Conservation (phyloP, 2,113 vertebrate genomes). For the Plecturocebus donacophilus region DNA sequence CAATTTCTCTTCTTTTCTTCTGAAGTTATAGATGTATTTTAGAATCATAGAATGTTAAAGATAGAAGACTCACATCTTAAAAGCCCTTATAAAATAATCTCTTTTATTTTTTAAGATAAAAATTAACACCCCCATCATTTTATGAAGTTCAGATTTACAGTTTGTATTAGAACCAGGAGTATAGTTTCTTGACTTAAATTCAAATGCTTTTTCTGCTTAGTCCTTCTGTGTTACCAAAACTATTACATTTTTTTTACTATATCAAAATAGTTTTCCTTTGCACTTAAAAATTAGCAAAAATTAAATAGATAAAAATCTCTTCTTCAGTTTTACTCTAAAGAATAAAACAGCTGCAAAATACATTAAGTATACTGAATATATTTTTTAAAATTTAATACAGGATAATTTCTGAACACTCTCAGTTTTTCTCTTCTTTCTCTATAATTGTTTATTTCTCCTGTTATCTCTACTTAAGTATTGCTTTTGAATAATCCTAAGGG, state of each 20-base stretch:
- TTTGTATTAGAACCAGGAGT: neutral
- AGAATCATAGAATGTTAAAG: conserved; percentile 3
- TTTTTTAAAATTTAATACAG: neutral
- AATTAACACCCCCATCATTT: neutral
- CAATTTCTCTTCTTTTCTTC: neutral
- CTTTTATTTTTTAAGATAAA: conserved; percentile 24
- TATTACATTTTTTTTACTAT: neutral
- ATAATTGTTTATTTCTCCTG: neutral
- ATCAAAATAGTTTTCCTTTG: neutral
- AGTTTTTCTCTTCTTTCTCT: neutral
- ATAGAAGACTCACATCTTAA: neutral
- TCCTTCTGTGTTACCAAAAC: neutral
- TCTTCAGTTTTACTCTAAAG: neutral
- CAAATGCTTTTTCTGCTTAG: neutral
- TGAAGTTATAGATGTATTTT: neutral
- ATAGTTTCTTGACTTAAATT: neutral
- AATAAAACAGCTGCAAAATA: neutral
- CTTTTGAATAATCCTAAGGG: neutral
- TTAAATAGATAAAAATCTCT: neutral
- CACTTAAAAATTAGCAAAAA: neutral
- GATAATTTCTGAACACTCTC: neutral
- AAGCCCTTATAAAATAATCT: neutral
- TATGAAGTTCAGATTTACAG: neutral
- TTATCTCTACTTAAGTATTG: neutral
- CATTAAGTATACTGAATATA: neutral